A percentile compares a stretch with the other conserved stretches of the same genome.
Evolutionary conservation across 2,113 vertebrate species (phyloP).

Genomic region (Urocynchramus pylzowi): DNA sequence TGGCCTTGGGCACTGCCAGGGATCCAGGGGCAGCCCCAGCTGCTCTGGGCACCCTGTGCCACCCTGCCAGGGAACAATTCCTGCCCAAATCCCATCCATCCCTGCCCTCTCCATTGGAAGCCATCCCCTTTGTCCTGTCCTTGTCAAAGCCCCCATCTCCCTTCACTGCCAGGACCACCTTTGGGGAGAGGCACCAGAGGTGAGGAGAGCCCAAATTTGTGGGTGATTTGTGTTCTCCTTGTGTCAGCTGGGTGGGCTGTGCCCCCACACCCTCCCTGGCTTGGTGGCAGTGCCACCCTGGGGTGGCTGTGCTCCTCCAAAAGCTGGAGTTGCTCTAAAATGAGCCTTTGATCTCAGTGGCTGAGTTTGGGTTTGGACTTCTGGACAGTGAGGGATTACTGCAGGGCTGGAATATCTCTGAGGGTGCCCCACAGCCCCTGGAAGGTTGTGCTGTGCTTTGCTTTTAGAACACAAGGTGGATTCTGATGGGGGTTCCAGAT

Average conservation of each 20-base stretch:
- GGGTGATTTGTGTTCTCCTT: background rate
- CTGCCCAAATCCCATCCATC: rapidly evolving
- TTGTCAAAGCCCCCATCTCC: background rate
- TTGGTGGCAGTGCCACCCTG: background rate
- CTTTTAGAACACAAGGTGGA: background rate
- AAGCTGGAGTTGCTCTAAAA: background rate
- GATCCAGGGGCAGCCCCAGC: background rate
- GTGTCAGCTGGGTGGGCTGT: background rate
- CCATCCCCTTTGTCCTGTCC: background rate
- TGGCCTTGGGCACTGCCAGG: background rate
- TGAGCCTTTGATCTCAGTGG: rapidly evolving
- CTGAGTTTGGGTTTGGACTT: background rate
- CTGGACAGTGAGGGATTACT: background rate
- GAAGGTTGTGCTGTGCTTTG: background rate
- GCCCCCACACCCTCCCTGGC: background rate
- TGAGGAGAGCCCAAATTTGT: background rate
- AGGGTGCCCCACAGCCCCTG: background rate
- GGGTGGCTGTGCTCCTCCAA: background rate
- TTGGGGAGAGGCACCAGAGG: background rate
- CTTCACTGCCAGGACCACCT: background rate
- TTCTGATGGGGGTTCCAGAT: background rate
- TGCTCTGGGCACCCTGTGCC: background rate
- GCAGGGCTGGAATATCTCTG: background rate
- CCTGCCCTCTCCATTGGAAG: background rate
- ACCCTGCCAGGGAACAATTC: rapidly evolving